phyloP scores from a whole-genome alignment of 2,797 vertebrate genomes.

The Melanotaenia parkinsoni region DNA sequence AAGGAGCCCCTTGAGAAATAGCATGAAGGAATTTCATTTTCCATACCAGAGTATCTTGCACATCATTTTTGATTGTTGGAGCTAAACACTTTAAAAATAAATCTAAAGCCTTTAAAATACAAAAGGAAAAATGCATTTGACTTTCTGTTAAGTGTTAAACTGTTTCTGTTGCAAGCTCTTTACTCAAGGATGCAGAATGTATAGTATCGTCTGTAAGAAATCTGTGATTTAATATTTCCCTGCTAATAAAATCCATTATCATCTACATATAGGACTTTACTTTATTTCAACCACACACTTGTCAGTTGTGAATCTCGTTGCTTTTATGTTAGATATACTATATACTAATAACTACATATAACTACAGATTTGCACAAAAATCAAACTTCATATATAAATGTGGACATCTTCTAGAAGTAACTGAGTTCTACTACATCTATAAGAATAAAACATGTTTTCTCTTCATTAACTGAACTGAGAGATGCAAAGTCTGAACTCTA shows the following conservation, averaged over 20 bases:
- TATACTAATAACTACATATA: too few species aligned
- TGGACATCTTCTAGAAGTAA: too few species aligned
- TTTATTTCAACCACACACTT: neutral
- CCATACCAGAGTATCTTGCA: neutral
- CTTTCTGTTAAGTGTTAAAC: neutral
- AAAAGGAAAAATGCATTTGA: neutral
- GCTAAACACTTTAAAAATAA: neutral
- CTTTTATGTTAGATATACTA: neutral
- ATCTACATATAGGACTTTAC: neutral
- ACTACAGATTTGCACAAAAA: neutral
- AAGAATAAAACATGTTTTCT: neutral
- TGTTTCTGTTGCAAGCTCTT: neutral
- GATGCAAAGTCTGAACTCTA: neutral
- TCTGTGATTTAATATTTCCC: neutral
- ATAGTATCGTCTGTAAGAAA: neutral
- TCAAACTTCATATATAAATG: neutral
- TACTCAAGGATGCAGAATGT: neutral
- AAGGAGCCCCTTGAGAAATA: conserved; percentile 15
- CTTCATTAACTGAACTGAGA: neutral
- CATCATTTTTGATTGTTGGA: neutral
- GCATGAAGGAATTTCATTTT: conserved; percentile 12
- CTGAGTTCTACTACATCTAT: neutral
- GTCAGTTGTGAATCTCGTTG: neutral
- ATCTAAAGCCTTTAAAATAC: neutral
- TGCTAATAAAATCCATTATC: neutral